phyloP scores from a whole-genome alignment of 2,113 vertebrate species.

The Callaeas wilsoni region DNA sequence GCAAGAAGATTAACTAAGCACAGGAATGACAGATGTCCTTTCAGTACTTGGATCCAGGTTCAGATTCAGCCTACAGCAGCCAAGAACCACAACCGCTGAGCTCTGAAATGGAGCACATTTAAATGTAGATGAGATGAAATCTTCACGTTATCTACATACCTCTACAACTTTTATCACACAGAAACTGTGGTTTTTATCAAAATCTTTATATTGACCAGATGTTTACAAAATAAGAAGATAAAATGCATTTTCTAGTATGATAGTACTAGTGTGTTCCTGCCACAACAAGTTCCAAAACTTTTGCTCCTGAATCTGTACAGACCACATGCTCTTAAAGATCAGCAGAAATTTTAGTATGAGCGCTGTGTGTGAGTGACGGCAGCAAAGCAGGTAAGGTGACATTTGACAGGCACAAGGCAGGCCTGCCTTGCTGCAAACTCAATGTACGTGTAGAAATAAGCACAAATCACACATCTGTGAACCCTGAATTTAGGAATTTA shows the following conservation, averaged over 20 bases:
- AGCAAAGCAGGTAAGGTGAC: background rate
- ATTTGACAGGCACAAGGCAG: background rate
- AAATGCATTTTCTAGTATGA: background rate
- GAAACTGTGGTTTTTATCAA: background rate
- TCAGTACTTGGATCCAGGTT: background rate
- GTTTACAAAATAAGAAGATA: background rate
- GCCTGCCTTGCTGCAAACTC: background rate
- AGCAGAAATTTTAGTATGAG: background rate
- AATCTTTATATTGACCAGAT: background rate
- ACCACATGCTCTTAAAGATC: background rate
- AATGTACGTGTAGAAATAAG: background rate
- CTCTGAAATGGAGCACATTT: background rate
- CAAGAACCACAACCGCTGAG: conserved; percentile 17
- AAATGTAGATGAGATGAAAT: background rate
- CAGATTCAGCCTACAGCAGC: background rate
- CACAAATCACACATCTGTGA: background rate
- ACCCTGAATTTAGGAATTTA: background rate
- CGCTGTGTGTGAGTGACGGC: background rate
- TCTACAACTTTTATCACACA: background rate
- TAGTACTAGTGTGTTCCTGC: background rate
- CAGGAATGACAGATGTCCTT: conserved; percentile 27
- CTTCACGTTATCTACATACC: background rate
- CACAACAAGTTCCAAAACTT: background rate
- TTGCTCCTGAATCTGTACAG: background rate
- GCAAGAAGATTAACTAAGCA: background rate